Percentiles rank a stretch among this genome's conserved stretches.
These are phyloP conservation scores for Atractosteus spatula DNA, from an alignment of 2,113 vertebrate species.

Conservation along the genomic window DNA sequence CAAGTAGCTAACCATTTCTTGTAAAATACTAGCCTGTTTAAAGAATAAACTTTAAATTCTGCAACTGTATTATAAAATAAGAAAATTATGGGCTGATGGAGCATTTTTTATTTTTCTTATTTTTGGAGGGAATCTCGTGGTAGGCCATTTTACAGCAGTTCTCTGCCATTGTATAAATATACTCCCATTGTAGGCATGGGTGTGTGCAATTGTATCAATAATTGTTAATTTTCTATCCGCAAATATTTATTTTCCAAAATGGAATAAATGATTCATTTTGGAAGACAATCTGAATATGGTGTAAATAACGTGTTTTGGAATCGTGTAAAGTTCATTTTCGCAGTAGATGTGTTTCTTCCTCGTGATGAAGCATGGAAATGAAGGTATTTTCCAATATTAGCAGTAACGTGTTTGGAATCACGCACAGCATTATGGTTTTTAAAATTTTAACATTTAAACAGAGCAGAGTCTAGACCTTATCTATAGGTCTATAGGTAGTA, in stretches of 20 bases:
- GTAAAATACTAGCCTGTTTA: slow-evolving; percentile 81
- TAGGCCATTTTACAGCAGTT: not conserved
- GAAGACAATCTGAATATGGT: not conserved
- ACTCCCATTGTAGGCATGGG: slow-evolving; percentile 19
- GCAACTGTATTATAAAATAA: slow-evolving; percentile 81
- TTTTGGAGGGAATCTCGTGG: not conserved
- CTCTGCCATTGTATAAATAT: slow-evolving; percentile 14
- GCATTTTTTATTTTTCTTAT: slow-evolving; percentile 47
- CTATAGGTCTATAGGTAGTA: too few relatives aligned
- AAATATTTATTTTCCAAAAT: slow-evolving; percentile 25
- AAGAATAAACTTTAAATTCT: slow-evolving; percentile 77
- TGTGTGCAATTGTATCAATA: slow-evolving; percentile 13
- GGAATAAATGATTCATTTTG: slow-evolving; percentile 24
- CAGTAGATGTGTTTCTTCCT: too few relatives aligned
- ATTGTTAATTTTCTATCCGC: slow-evolving; percentile 17
- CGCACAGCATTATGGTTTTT: too few relatives aligned
- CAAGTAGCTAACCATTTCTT: slow-evolving; percentile 76
- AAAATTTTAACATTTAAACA: too few relatives aligned
- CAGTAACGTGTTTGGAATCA: too few relatives aligned
- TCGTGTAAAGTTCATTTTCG: too few relatives aligned
- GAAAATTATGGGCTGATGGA: slow-evolving; percentile 60
- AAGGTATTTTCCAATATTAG: too few relatives aligned
- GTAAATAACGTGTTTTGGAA: not conserved
- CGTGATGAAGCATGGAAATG: too few relatives aligned
- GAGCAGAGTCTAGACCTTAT: too few relatives aligned